Conservation (phyloP, 2,113 vertebrate genomes). For the human (Homo sapiens) region DNA sequence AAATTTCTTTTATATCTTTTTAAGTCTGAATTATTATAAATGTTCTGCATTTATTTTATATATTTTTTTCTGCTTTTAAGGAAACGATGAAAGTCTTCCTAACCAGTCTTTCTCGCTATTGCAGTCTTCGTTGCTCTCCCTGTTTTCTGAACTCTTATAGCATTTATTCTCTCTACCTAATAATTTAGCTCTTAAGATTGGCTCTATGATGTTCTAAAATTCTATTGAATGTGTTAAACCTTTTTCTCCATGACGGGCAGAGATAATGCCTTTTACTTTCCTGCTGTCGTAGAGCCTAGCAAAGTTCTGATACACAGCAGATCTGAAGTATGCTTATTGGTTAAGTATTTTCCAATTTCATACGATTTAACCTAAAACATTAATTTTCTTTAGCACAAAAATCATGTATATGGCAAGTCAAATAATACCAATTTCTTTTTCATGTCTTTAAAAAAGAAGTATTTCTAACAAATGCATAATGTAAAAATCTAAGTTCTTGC, state of each 20-base stretch:
- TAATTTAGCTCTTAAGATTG: neutral
- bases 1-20: neutral
- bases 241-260: neutral
- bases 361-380: conserved; percentile 24
- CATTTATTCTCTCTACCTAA: neutral
- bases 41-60: neutral
- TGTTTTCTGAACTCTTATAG: neutral
- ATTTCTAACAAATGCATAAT: conserved; percentile 34
- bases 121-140: neutral
- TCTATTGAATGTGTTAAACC: neutral
- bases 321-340: neutral
- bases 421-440: conserved; percentile 1
- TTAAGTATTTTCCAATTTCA: neutral
- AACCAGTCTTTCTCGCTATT: neutral
- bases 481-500: conserved; percentile 52
- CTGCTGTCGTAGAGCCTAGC: neutral
- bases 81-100: neutral
- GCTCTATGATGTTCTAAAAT: neutral
- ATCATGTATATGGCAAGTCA: conserved; percentile 19
- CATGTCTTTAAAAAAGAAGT: conserved; percentile 12
- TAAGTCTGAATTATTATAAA: neutral
- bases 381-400: conserved; percentile 1
- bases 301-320: neutral
- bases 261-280: neutral
- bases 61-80: neutral